Base-by-base conservation (phyloP, 2,113 vertebrate genomes). In the Bubo scandiacus region DNA sequence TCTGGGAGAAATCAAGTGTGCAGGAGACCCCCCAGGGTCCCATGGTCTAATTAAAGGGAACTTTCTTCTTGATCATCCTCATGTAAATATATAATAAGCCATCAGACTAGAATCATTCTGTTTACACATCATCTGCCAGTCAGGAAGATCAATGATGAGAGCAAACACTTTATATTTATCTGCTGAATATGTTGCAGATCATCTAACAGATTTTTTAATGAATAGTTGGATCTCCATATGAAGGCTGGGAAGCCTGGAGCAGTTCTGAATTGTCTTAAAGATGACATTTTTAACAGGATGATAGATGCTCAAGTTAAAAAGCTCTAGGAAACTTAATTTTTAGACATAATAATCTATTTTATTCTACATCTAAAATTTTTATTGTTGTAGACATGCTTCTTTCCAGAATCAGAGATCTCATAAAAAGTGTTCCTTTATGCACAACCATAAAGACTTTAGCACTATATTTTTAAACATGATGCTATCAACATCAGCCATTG, bases 141-240 rank as follows among this genome's bases (percentile, higher is more conserved):
- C 93, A 86, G 52, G 29, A 77, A 94, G 93, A 87, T 94, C 65
- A 70, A 66, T 82, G 52, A 92, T 83, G 65, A 96, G 30, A 63
- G 21, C 34, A 92, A 97, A 82, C 22, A 80, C 59, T 66, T 75
- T 51, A 71, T 80, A 58, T 82, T 97, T 95, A 86, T 96, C 47
- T 92, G 62, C 57, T 85, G 68, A 88, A 85, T 95, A 83, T 90
- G 43, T 71, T 90, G 59, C 55, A 92, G 75, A 96, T 94, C 42
- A 91, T 96, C 91, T 94, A 91, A 94, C 19, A 83, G 55, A 38
- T 87, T 97, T 94, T 61, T 92, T 91, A 85, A 77, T 83, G 40
- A 81, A 92, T 57, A 88, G 25, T 49, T 51, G 42, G 27, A 77
- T 89, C 55, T 90, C 22, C 52, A 23, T 23, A 95, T 58, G 54